phyloP scores from a whole-genome alignment of 2,797 vertebrate species.

The Lagocephalus sceleratus region DNA sequence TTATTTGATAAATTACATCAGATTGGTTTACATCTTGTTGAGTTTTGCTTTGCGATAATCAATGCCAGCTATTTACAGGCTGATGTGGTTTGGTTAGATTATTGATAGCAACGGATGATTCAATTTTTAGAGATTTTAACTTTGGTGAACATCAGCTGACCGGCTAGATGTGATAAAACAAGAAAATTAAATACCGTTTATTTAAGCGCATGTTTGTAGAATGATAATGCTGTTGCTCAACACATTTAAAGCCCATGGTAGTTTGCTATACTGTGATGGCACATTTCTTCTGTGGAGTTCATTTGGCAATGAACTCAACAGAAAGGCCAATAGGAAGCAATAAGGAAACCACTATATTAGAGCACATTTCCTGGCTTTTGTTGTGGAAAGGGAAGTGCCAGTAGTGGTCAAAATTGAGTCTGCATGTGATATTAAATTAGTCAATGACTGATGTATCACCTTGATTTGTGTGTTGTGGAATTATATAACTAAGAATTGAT shows the following conservation, averaged over 20 bases:
- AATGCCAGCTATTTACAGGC: neutral
- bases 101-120: neutral
- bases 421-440: slow-evolving; percentile 23
- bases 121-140: neutral
- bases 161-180: neutral
- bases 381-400: slow-evolving; percentile 3
- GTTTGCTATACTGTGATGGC: slow-evolving; percentile 12
- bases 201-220: too few species aligned
- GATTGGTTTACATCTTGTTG: neutral
- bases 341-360: slow-evolving; percentile 65
- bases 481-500: neutral
- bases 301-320: slow-evolving; percentile 34
- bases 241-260: slow-evolving; percentile 6
- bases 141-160: neutral
- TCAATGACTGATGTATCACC: neutral
- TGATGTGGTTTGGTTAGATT: neutral
- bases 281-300: slow-evolving; percentile 22
- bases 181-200: too few species aligned
- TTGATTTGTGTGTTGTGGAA: neutral
- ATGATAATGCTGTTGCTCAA: neutral
- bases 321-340: slow-evolving; percentile 71
- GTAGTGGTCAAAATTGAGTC: slow-evolving; percentile 11
- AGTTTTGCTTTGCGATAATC: neutral
- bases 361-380: slow-evolving; percentile 52
- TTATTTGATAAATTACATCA: neutral